Percentiles rank a stretch among this genome's conserved stretches.
Conservation (phyloP, 2,113 vertebrate genomes). For the Tragulus kanchil region DNA sequence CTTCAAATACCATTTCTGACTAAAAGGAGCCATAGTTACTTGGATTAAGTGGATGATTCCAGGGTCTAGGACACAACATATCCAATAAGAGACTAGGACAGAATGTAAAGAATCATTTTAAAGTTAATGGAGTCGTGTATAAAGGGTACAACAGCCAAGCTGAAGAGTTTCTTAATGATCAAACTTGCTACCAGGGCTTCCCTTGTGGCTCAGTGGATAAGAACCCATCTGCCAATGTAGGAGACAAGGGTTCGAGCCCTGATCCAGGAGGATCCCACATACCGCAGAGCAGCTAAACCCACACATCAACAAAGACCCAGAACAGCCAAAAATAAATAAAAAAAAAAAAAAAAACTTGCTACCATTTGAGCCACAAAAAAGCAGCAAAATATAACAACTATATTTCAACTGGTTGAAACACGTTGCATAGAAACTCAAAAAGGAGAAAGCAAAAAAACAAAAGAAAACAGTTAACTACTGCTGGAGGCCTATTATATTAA, state of each 20-base stretch:
- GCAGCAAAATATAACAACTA: constrained; percentile 1
- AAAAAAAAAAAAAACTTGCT: not conserved
- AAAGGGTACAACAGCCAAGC: not conserved
- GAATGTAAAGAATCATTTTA: constrained; percentile 23
- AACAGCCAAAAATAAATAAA: too few relatives aligned
- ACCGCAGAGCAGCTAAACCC: too few relatives aligned
- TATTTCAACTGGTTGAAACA: not conserved
- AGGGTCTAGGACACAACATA: constrained; percentile 7
- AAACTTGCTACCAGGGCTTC: not conserved
- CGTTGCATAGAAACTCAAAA: not conserved
- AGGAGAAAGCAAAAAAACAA: constrained; percentile 1
- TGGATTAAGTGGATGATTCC: not conserved
- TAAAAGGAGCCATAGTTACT: not conserved
- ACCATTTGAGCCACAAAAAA: not conserved
- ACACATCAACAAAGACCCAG: too few relatives aligned
- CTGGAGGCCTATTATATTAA: not conserved
- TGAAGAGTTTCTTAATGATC: not conserved
- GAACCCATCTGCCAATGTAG: too few relatives aligned
- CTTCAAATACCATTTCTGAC: not conserved
- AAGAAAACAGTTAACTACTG: not conserved
- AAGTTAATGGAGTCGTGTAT: not conserved
- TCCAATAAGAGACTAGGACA: not conserved
- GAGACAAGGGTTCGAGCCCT: too few relatives aligned
- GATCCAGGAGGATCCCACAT: too few relatives aligned
- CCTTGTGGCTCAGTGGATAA: too few relatives aligned